Evolutionary conservation across 2,888 invertebrate genomes (phyloP), one percentile per base, ranked within the genome.

Genomic region (Nezara viridula): DNA sequence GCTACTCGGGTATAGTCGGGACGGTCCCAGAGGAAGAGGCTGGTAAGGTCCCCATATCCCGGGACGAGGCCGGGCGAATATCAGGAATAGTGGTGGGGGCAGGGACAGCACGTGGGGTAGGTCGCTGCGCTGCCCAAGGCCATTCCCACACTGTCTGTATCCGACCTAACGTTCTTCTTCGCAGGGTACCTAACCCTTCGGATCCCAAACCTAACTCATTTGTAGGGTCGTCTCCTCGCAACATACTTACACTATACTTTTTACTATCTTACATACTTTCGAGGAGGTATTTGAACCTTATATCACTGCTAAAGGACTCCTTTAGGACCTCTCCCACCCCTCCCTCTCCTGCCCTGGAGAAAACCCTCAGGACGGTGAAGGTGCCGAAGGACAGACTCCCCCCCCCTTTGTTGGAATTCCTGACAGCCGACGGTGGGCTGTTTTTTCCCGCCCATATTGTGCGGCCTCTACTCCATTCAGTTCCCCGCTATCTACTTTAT

Each of bases 101-200:
- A 85, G 88, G 81, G 81, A 81, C 32, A 88, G 88, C 87, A 85
- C 88, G 90, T 90, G 89, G 89, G 90, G 90, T 90, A 90, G 90
- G 90, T 90, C 90, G 90, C 50, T 89, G 90, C 86, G 89, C 90
- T 81, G n/a, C 49, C 86, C 90, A 90, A 90, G 90, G 90, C n/a
- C 90, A 89, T 90, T 90, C 90, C 90, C 90, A 90, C 89, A 89
- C 85, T 89, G 52, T 52, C 49, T 86, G 27, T 49, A 49, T 47
- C 50, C 52, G 27, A 50, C 52, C 86, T 86, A 81, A 81, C 81
- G 81, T 44, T n/a, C 24, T 44, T 2, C 14, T 47, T 21, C 14
- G 73, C 66, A n/a, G 66, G 50, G 50, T 50, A 55, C 55, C 55
- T 55, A 10, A n/a, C 9, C 55, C 55, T n/a, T 55, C 3, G 27